phyloP scores from a whole-genome alignment of 1,140 invertebrate species.

The Orchesella cincta region DNA sequence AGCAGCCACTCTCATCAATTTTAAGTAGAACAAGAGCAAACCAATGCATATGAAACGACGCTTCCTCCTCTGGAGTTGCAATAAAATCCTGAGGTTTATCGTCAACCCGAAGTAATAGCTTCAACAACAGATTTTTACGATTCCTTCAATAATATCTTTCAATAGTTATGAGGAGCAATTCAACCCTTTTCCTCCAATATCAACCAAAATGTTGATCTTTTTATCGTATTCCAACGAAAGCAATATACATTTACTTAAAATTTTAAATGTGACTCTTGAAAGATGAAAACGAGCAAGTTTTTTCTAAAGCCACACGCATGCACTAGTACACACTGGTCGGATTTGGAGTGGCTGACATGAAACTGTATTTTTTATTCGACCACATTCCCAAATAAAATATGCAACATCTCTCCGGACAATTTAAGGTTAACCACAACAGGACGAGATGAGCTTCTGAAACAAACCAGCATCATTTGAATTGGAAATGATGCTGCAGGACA shows the following conservation, averaged over 20 bases:
- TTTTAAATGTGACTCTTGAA: background rate
- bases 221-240: too few relatives aligned
- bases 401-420: background rate
- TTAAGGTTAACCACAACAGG: constrained; percentile 5
- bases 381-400: background rate
- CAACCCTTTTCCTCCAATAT: too few relatives aligned
- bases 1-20: too few relatives aligned
- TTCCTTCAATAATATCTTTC: too few relatives aligned
- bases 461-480: background rate
- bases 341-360: background rate
- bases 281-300: too few relatives aligned
- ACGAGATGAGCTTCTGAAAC: background rate
- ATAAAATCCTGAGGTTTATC: background rate
- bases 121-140: too few relatives aligned
- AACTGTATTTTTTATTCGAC: background rate
- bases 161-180: too few relatives aligned
- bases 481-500: background rate
- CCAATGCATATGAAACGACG: too few relatives aligned
- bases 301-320: background rate
- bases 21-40: too few relatives aligned
- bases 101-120: too few relatives aligned
- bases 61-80: background rate
- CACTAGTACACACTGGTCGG: background rate
- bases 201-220: too few relatives aligned
- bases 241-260: background rate